Percentiles rank a stretch among this genome's conserved stretches.
Conservation (phyloP, 2,888 invertebrate species). For the Octonoba sinensis region DNA sequence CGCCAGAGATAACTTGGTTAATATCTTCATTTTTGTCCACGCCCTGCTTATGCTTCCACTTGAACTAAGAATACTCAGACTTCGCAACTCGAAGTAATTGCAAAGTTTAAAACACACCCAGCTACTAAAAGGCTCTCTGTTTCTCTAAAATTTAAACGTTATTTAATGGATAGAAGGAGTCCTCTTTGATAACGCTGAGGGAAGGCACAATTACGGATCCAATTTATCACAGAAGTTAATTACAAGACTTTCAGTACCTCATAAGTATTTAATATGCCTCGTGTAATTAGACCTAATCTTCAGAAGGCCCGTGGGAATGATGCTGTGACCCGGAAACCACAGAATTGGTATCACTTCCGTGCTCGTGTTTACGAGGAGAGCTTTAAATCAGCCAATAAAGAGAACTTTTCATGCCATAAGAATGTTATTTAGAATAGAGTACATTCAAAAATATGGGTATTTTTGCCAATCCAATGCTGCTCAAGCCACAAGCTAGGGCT, state of each 20-base stretch:
- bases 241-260: conserved; percentile 55
- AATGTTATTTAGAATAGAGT: not conserved
- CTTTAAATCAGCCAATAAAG: conserved; percentile 43
- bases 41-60: too few species aligned
- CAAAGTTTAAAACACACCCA: conserved; percentile 37
- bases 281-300: conserved; percentile 61
- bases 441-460: too few species aligned
- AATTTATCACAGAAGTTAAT: conserved; percentile 63
- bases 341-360: conserved; percentile 28
- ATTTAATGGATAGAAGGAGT: conserved; percentile 37
- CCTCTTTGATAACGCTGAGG: conserved; percentile 20
- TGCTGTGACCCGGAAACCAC: conserved; percentile 44
- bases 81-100: conserved; percentile 4
- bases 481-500: too few species aligned
- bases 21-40: too few species aligned
- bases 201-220: conserved; percentile 52
- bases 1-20: too few species aligned
- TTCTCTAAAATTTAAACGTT: conserved; percentile 34
- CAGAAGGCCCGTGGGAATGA: conserved; percentile 31
- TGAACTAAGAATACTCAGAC: not conserved
- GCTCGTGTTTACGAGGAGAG: conserved; percentile 19
- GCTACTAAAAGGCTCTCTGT: conserved; percentile 12
- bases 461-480: too few species aligned
- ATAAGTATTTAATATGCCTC: conserved; percentile 62
- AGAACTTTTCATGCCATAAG: conserved; percentile 13